Base-by-base conservation (phyloP, 2,113 vertebrate species). In the Osmerus mordax region DNA sequence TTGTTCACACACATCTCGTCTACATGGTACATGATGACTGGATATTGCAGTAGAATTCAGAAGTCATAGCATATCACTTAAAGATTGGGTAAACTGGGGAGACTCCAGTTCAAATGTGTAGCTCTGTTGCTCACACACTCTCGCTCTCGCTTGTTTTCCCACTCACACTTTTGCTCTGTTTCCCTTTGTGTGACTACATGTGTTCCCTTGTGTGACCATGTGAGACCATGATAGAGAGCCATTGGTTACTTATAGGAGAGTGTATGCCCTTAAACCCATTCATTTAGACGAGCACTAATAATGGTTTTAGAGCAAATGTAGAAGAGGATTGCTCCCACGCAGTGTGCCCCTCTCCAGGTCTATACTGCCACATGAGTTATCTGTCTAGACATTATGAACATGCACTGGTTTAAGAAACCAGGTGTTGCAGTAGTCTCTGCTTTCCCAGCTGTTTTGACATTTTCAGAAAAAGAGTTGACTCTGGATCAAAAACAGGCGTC, bases 221-320 rank as follows among this genome's bases (percentile, higher is more conserved):
- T 36, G 32, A 4, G 5, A 36, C 4, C 32, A 36, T 36, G 32
- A 36, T 36, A 36, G 32, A 36, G 32, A 36, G 32, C 32, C 7
- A 36, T 54, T 7, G 54, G 59, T 9, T n/a, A 41, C 59, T 6
- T 59, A 9, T 41, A 55, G 18, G 25, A 56, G 29, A 18, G 32
- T 70, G 55, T 60, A 28, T 70, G 54, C 36, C 4, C 36, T 77
- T 74, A 12, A 47, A 47, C 7, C 69, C 69, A 78, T 13, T 73
- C 88, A 87, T 89, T 89, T 87, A 85, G 71, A 89, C 41, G 83
- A 85, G 88, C 89, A 87, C 62, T 87, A 87, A 87, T 86, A 87
- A 87, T 87, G 87, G 81, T 87, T 86, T 75, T 55, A 73, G 25
- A 74, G 76, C 80, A 83, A 83, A 82, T 82, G 81, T 84, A 74